Percentiles rank a stretch among this genome's conserved stretches.
These are phyloP conservation scores for Eupithecia tripunctaria DNA, from an alignment of 2,888 invertebrate genomes.

Conservation along the genomic window DNA sequence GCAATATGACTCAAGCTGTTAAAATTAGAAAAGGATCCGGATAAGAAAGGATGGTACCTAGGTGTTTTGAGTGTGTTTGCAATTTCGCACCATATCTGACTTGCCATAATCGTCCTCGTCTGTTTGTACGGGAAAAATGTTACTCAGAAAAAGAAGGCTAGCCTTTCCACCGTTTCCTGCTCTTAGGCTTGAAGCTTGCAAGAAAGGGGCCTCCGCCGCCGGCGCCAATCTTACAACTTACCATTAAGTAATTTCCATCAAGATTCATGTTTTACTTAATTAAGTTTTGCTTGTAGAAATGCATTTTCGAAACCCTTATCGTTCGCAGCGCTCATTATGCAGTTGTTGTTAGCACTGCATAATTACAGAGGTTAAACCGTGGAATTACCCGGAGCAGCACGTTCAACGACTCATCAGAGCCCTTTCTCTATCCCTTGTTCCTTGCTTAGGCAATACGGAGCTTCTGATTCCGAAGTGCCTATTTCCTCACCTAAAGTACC, in stretches of 20 bases:
- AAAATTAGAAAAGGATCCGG: background rate
- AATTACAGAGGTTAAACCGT: constrained; percentile 27
- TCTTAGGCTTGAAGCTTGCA: constrained; percentile 44
- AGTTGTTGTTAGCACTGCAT: constrained; percentile 32
- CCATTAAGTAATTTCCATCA: constrained; percentile 73
- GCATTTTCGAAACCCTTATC: constrained; percentile 48
- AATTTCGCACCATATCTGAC: background rate
- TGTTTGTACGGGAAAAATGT: background rate
- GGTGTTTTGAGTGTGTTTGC: background rate
- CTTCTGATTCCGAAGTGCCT: background rate
- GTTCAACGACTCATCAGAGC: background rate
- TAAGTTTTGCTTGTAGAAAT: constrained; percentile 50
- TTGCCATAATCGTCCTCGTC: background rate
- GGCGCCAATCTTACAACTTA: constrained; percentile 69
- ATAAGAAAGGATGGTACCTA: background rate
- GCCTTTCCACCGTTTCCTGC: constrained; percentile 22
- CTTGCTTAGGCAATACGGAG: background rate
- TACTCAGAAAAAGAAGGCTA: constrained; percentile 10
- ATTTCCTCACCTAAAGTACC: background rate
- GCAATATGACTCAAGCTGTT: background rate
- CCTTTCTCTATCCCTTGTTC: background rate
- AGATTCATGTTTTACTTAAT: constrained; percentile 69
- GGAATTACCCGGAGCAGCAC: constrained; percentile 16
- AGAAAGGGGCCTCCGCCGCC: constrained; percentile 47
- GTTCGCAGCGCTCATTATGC: constrained; percentile 34